Base-by-base conservation (phyloP, 2,113 vertebrate genomes). In the Ciconia boyciana region DNA sequence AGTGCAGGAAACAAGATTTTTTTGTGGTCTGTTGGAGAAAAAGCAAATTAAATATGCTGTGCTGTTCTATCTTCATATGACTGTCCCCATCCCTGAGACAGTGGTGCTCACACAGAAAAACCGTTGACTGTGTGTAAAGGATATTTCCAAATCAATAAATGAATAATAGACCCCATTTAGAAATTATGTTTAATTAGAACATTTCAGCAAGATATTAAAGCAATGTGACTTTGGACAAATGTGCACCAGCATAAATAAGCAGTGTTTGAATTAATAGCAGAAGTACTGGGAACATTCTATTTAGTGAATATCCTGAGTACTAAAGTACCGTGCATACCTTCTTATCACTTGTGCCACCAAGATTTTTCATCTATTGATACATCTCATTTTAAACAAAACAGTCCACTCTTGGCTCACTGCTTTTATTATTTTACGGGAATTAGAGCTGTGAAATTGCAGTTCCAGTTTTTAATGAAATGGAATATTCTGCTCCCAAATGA, bases 361-460 rank as follows among this genome's bases (percentile, higher is more conserved):
- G 34, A 69, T 39, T 84, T 92, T 89, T 82, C 48, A 51, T 76
- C n/a, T 79, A 44, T 28, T 60, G 28, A 22, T 91, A 48, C 2
- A 55, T 43, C 18, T 87, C 0, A 60, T 79, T 84, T 89, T 58
- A 79, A 96, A 89, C 32, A 69, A 77, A 83, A 54, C 64, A 31
- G 13, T 26, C 41, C 31, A 54, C 49, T 94, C 65, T 82, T 65
- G 16, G 36, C 10, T 91, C n/a, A 39, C 14, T 82, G 14, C 15
- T 68, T 94, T 89, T 72, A 71, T 79, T 91, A 46, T 90, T 94
- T 96, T 76, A 72, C 4, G 10, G 49, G 70, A 87, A 65, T 82
- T 76, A 87, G 78, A 93, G 44, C 31, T 91, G 61, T 76, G 78
- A 94, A 96, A 94, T 83, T 85, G 46, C 70, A 76, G 62, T 90